Evolutionary conservation across 2,797 vertebrate species (phyloP), one percentile per base, ranked within the genome.

Genomic region (Petrocephalus sullivani): DNA sequence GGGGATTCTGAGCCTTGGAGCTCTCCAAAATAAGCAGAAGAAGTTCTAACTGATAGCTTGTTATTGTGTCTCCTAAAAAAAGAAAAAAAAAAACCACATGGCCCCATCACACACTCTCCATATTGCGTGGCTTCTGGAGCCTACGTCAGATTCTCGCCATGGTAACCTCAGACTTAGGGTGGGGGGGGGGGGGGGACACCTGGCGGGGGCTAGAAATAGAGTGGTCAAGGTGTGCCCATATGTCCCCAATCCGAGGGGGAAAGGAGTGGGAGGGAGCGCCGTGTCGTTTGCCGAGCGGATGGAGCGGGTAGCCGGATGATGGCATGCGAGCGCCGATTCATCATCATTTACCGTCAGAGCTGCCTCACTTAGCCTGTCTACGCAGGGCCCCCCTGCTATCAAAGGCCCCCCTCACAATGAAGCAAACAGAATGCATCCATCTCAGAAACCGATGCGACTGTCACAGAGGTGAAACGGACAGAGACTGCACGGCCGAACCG

Each of bases 171-270:
- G 86, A 81, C 87, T 89, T 89, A 82, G 88, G 89, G 53, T 83
- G 81, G 81, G 49, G 81, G 81, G 49, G 19, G 1, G 0, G 37
- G 49, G 89, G 91, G 93, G 94, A 94, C 94, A 94, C 91, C 60
- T 90, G 93, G 92, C 87, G 61, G 84, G 37, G 89, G 92, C 91
- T 92, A 89, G 90, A 94, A 93, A 91, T 94, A 95, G 94, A 94
- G 93, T 94, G 90, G 94, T 91, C 93, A 94, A 95, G 92, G 92
- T 95, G 93, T 92, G 91, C 90, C 16, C 60, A 60, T 87, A 83
- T 86, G 84, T 58, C 84, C 71, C 46, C 41, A 87, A 87, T 86
- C 83, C 64, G 46, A 67, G 58, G 87, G 87, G 21, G 56, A 87
- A 78, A 23, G 10, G 64, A 88, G 88, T 8, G 10, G 81, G 41